These are phyloP conservation scores for Poeciliopsis turrubarensis DNA, from an alignment of 2,113 vertebrate species.

Conservation along the genomic window DNA sequence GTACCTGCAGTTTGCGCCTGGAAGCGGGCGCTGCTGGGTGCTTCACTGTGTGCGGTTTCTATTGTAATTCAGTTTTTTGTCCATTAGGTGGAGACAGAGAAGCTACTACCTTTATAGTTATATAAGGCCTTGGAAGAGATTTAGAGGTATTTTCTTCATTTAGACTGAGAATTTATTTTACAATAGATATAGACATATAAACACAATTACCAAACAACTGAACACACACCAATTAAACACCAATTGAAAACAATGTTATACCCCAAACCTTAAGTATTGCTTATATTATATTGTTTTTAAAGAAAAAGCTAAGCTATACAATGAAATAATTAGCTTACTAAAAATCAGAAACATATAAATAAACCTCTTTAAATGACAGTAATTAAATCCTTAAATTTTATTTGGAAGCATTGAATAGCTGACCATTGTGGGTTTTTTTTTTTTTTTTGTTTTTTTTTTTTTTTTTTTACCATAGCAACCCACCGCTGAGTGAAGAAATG, in stretches of 20 bases:
- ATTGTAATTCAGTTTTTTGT: not conserved
- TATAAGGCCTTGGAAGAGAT: not conserved
- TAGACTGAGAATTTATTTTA: no score
- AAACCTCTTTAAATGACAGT: no score
- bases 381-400: not conserved
- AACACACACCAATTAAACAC: not conserved
- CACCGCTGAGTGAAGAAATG: slow-evolving; percentile 97
- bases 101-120: no score
- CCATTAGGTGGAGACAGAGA: slow-evolving; percentile 39
- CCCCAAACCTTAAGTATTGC: not conserved
- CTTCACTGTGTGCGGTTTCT: not conserved
- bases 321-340: no score
- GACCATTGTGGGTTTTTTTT: no score
- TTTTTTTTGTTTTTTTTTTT: not conserved
- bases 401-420: not conserved
- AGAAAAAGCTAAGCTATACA: no score
- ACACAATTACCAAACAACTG: not conserved
- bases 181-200: not conserved
- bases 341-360: no score
- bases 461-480: slow-evolving; percentile 83
- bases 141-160: not conserved
- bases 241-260: not conserved
- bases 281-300: not conserved
- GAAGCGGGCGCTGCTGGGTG: not conserved
- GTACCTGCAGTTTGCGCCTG: not conserved